phyloP scores from a whole-genome alignment of 1,140 invertebrate species.

The Drosophila willistoni region DNA sequence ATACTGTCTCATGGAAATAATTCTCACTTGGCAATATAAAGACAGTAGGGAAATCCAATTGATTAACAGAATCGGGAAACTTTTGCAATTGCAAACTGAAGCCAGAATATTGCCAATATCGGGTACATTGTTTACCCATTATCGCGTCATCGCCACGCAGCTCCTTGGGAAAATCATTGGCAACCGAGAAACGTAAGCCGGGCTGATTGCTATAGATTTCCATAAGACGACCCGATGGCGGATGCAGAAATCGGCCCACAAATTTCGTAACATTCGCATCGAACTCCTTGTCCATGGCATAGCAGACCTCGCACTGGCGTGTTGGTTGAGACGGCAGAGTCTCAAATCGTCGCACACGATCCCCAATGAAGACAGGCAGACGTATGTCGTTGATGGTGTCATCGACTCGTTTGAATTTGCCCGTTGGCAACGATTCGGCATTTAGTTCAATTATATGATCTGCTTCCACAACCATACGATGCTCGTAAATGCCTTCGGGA shows the following conservation, averaged over 20 bases:
- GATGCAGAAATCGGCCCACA: constrained; percentile 75
- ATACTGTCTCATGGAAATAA: constrained; percentile 86
- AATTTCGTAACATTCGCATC: constrained; percentile 44
- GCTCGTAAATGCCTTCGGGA: constrained; percentile 87
- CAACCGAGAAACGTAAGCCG: constrained; percentile 94
- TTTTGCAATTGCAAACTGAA: constrained; percentile 96
- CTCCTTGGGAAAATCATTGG: constrained; percentile 88
- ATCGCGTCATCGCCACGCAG: constrained; percentile 79
- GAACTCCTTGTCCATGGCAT: constrained; percentile 84
- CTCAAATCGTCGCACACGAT: constrained; percentile 82
- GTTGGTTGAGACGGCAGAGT: constrained; percentile 22
- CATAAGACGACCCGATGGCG: constrained; percentile 86
- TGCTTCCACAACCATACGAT: constrained; percentile 89
- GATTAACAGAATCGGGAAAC: constrained; percentile 95
- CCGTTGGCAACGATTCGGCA: constrained; percentile 89
- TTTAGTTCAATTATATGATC: constrained; percentile 90
- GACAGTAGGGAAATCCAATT: constrained; percentile 82
- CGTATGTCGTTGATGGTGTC: constrained; percentile 89
- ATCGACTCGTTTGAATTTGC: constrained; percentile 86
- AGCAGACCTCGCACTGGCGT: constrained; percentile 90
- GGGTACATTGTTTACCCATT: constrained; percentile 87
- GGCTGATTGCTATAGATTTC: constrained; percentile 93
- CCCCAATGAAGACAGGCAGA: constrained; percentile 84
- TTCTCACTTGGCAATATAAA: constrained; percentile 88
- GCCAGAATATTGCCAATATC: constrained; percentile 90